Evolutionary conservation across 1,140 invertebrate genomes (phyloP).

Genomic region (Temnothorax longispinosus): DNA sequence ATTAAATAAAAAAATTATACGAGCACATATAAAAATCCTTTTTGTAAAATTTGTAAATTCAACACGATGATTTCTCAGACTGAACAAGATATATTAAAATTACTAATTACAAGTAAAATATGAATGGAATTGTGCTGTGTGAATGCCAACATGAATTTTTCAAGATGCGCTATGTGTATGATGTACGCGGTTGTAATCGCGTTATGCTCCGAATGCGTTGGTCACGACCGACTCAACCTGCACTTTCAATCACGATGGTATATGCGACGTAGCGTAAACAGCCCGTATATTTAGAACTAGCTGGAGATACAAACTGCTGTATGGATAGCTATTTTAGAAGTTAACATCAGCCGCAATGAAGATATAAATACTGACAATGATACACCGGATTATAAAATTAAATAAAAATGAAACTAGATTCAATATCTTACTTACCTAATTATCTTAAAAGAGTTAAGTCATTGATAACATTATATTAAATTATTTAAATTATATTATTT

Average conservation of each 20-base stretch:
- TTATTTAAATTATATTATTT: conserved; percentile 1
- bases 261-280: conserved; percentile 49
- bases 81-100: conserved; percentile 19
- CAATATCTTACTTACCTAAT: background rate
- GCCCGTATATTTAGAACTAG: background rate
- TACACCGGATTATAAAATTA: background rate
- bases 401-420: background rate
- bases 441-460: background rate
- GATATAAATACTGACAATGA: background rate
- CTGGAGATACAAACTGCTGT: background rate
- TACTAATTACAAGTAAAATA: conserved; percentile 25
- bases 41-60: background rate
- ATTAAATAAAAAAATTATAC: background rate
- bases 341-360: background rate
- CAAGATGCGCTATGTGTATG: background rate
- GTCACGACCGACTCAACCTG: conserved; percentile 42
- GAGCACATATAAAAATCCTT: background rate
- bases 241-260: conserved; percentile 40
- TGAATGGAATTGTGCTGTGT: conserved; percentile 4
- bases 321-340: background rate
- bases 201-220: conserved; percentile 52
- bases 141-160: conserved; percentile 41
- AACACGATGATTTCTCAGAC: background rate
- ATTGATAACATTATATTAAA: background rate
- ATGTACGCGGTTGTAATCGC: conserved; percentile 40